Percentiles rank a stretch among this genome's conserved stretches.
These are phyloP conservation scores for Diorhabda carinulata DNA, from an alignment of 1,140 invertebrate genomes.

Conservation along the genomic window DNA sequence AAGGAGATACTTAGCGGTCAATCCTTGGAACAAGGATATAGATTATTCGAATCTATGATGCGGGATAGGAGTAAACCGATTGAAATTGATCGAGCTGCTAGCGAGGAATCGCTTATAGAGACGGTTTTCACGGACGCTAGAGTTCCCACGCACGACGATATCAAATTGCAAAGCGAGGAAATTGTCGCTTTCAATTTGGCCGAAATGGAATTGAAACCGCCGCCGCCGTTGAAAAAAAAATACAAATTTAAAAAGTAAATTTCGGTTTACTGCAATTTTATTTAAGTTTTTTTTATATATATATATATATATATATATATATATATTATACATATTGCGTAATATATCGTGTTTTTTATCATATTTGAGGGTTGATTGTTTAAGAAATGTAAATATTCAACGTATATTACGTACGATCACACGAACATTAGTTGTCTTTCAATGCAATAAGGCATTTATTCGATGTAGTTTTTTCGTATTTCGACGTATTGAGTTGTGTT, in stretches of 20 bases:
- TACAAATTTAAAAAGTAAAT: slow-evolving; percentile 12
- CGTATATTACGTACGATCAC: too few species aligned
- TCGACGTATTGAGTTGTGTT: too few species aligned
- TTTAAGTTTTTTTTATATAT: too few species aligned
- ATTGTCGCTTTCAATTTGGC: slow-evolving; percentile 32
- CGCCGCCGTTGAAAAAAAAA: slow-evolving; percentile 8
- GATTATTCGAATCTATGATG: slow-evolving; percentile 33
- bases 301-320: too few species aligned
- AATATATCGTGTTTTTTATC: too few species aligned
- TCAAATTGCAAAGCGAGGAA: slow-evolving; percentile 42
- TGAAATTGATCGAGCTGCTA: slow-evolving; percentile 19
- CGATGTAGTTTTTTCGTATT: too few species aligned
- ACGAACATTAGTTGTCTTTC: too few species aligned
- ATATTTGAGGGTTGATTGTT: too few species aligned
- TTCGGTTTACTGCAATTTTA: too few species aligned
- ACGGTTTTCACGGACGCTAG: slow-evolving; percentile 36
- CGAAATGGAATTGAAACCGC: slow-evolving; percentile 14
- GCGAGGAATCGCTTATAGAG: slow-evolving; percentile 39
- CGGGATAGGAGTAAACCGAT: slow-evolving; percentile 20
- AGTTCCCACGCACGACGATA: slow-evolving; percentile 37
- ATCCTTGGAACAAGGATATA: slow-evolving; percentile 30
- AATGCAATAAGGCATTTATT: too few species aligned
- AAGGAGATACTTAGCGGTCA: slow-evolving; percentile 17
- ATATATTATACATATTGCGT: too few species aligned
- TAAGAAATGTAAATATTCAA: too few species aligned